Evolutionary conservation across 2,888 invertebrate genomes (phyloP).

Genomic region (Pemphredon lugubris): DNA sequence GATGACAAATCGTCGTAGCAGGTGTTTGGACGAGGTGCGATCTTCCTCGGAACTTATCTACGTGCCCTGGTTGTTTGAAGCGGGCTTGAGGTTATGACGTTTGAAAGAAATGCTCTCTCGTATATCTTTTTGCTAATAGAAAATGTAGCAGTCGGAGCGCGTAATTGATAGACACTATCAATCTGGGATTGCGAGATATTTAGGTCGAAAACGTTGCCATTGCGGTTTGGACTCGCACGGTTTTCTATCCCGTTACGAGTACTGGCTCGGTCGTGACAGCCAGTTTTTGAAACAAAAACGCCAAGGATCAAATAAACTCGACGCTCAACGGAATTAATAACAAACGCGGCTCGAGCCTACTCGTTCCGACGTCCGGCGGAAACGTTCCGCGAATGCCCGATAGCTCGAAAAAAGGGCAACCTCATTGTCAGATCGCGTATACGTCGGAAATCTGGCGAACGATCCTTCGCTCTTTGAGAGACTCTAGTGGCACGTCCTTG

Average conservation of each 20-base stretch:
- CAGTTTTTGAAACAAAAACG: no score
- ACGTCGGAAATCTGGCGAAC: no score
- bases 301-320: no score
- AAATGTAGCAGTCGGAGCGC: conserved; percentile 4
- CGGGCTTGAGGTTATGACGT: conserved; percentile 50
- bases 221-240: background rate
- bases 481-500: no score
- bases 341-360: no score
- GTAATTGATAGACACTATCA: background rate
- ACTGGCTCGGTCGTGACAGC: no score
- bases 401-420: no score
- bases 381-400: no score
- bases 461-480: no score
- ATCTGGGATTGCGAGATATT: background rate
- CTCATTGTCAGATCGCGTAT: no score
- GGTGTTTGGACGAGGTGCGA: conserved; percentile 65
- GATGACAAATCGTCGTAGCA: conserved; percentile 71
- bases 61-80: conserved; percentile 52
- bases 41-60: conserved; percentile 63
- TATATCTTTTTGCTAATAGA: conserved; percentile 31
- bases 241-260: conserved; percentile 29
- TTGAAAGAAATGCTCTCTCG: conserved; percentile 45
- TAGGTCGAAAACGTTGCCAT: background rate
- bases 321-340: no score
- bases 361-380: no score